These are phyloP conservation scores for Plebejus melissa DNA, from an alignment of 2,888 invertebrate genomes.

Conservation along the genomic window DNA sequence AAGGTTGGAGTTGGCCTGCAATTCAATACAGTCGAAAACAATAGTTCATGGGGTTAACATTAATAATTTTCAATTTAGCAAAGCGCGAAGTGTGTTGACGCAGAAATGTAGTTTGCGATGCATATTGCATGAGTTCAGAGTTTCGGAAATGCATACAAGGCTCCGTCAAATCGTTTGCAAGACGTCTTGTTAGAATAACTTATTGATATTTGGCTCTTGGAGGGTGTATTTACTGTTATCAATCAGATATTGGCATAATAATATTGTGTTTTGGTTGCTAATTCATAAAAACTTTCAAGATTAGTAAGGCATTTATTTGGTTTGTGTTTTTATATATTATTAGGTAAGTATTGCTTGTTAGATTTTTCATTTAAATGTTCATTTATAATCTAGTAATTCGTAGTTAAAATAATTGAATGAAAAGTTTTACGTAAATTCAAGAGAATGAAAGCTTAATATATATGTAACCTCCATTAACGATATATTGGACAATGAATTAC, in stretches of 20 bases:
- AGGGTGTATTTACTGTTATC: conserved; percentile 3
- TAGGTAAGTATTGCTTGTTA: too few species aligned
- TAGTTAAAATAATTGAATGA: too few species aligned
- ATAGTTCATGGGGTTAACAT: neutral
- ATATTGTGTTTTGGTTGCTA: neutral
- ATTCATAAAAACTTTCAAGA: too few species aligned
- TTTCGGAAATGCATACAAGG: conserved; percentile 30
- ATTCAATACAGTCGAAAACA: neutral
- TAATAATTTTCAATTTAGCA: conserved; percentile 22
- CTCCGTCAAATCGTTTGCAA: conserved; percentile 35
- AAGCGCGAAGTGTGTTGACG: conserved; percentile 22
- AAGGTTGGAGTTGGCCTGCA: neutral
- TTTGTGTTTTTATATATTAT: too few species aligned
- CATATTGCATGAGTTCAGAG: conserved; percentile 36
- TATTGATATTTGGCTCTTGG: conserved; percentile 29
- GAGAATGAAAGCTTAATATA: too few species aligned
- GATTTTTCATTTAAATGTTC: too few species aligned
- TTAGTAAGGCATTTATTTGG: too few species aligned
- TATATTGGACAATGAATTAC: too few species aligned
- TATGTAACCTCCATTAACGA: too few species aligned
- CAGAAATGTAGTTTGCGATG: conserved; percentile 29
- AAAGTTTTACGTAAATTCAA: too few species aligned
- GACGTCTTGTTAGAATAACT: conserved; percentile 32
- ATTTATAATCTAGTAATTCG: too few species aligned
- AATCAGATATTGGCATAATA: neutral